Evolutionary conservation across 1,140 invertebrate genomes (phyloP), one percentile per base, ranked within the genome.

Genomic region (Trialeurodes vaporariorum): DNA sequence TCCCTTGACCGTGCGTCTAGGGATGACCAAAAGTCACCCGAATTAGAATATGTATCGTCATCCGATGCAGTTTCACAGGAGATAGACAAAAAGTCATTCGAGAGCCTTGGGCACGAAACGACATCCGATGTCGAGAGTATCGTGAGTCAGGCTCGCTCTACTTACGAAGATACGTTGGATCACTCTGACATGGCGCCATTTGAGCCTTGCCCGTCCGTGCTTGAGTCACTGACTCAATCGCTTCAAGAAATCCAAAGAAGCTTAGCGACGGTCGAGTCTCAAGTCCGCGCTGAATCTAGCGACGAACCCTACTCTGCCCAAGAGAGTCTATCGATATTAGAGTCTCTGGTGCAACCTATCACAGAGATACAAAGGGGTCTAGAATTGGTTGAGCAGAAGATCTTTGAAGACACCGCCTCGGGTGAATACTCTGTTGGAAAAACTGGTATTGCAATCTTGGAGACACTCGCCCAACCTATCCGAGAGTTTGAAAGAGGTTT

Each of bases 341-440:
- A 81, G 67, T 77, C 78, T 1, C 68, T 82, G 58, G 75, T 77
- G n/a, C 81, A 83, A 61, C 86, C 87, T 1, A 73, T 87, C 21
- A 81, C 80, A 69, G 84, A 86, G 75, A 83, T 89, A 27, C 82
- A 86, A 70, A 82, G 79, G 49, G 82, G 85, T 66, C 74, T 83
- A 27, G 79, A 83, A 67, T 80, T 77, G 12, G 72, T 81, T n/a
- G 75, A 78, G 68, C 72, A 76, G 68, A 69, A 76, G 64, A 72
- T 74, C 58, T 66, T 73, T 68, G 34, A 49, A 49, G 68, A 69
- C 61, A 70, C 71, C 34, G 76, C 9, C 40, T 34, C 63, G 59
- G 66, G 70, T 24, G 58, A 70, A 27, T 73, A 69, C 62, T 69
- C 69, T 59, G 58, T 68, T n/a, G 63, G 64, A 22, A 62, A 66